Evolutionary conservation across 2,888 invertebrate species (phyloP).

Genomic region (Acrobasis suavella): DNA sequence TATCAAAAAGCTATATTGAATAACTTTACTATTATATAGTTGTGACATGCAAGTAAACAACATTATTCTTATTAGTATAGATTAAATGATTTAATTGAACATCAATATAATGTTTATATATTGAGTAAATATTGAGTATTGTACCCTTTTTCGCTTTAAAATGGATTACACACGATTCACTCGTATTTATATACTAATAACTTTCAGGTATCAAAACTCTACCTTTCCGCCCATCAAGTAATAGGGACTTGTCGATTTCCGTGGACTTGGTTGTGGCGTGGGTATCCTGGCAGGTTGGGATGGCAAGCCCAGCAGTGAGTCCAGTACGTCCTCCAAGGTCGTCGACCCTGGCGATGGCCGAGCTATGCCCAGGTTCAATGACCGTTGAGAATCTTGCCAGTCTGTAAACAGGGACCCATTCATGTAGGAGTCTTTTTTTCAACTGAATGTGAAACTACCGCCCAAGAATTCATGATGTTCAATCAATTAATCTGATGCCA

Average conservation of each 20-base stretch:
- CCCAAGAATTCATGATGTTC: too few relatives aligned
- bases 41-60: too few relatives aligned
- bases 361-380: conserved; percentile 79
- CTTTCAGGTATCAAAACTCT: conserved; percentile 29
- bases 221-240: conserved; percentile 78
- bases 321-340: conserved; percentile 96
- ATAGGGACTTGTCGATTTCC: conserved; percentile 74
- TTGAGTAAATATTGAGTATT: too few relatives aligned
- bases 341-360: conserved; percentile 90
- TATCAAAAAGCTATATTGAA: too few relatives aligned
- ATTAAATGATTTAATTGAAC: too few relatives aligned
- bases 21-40: too few relatives aligned
- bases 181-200: too few relatives aligned
- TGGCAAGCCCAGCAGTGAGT: conserved; percentile 94
- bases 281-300: conserved; percentile 87
- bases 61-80: too few relatives aligned
- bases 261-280: conserved; percentile 84
- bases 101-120: too few relatives aligned
- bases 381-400: conserved; percentile 77
- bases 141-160: too few relatives aligned
- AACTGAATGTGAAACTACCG: background rate
- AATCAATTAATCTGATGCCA: background rate
- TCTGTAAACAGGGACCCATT: conserved; percentile 57
- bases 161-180: too few relatives aligned
- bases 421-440: conserved; percentile 1